Conservation (phyloP, 2,888 invertebrate genomes). For the Sturmia bella region DNA sequence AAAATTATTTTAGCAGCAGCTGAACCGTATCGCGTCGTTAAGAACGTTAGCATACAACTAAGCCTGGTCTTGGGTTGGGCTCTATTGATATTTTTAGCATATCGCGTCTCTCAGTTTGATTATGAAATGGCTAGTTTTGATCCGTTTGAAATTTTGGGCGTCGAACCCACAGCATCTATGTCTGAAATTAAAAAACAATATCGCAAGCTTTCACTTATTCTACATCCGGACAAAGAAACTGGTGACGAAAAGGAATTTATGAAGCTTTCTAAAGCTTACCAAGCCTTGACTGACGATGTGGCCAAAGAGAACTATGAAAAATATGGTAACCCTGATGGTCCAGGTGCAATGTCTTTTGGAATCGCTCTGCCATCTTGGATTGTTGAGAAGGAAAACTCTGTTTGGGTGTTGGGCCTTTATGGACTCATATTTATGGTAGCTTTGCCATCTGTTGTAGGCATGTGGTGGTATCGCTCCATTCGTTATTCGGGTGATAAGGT, state of each 20-base stretch:
- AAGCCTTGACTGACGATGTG: slow-evolving; percentile 98
- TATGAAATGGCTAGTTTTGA: slow-evolving; percentile 99
- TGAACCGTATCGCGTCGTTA: slow-evolving; percentile 93
- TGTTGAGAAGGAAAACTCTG: slow-evolving; percentile 99
- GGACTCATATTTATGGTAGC: slow-evolving; percentile 99
- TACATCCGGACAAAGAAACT: slow-evolving; percentile 98
- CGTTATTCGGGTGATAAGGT: slow-evolving; percentile 98
- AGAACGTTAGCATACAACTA: slow-evolving; percentile 90
- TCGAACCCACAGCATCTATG: slow-evolving; percentile 93
- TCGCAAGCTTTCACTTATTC: slow-evolving; percentile 93
- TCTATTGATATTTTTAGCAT: slow-evolving; percentile 89
- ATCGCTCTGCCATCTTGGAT: slow-evolving; percentile 99
- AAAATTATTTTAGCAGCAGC: slow-evolving; percentile 90
- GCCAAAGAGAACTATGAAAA: slow-evolving; percentile 98
- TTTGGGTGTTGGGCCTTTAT: slow-evolving; percentile 97
- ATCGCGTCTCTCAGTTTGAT: slow-evolving; percentile 97
- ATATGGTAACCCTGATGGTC: slow-evolving; percentile 99
- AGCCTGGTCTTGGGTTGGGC: slow-evolving; percentile 92
- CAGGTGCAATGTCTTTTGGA: slow-evolving; percentile 99
- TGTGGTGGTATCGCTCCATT: slow-evolving; percentile 99
- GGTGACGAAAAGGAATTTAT: slow-evolving; percentile 99
- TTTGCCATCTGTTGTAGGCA: slow-evolving; percentile 93
- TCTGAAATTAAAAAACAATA: slow-evolving; percentile 97
- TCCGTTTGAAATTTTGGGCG: slow-evolving; percentile 96
- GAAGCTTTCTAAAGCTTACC: slow-evolving; percentile 95